Conservation (phyloP, 2,888 invertebrate species). For the Lypha dubia region DNA sequence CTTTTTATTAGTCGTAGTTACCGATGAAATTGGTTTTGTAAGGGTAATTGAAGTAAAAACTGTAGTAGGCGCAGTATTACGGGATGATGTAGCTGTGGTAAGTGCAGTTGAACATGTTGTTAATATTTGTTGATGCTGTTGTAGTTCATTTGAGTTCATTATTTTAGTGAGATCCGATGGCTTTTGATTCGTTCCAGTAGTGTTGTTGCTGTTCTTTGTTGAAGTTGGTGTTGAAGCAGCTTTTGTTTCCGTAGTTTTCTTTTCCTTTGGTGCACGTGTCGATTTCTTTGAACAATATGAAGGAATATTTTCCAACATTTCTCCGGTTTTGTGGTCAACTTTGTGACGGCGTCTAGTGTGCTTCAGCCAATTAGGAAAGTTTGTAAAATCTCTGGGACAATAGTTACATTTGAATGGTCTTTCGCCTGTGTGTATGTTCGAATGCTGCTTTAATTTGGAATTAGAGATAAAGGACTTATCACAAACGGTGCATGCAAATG, state of each 20-base stretch:
- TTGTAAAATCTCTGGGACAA: slow-evolving; percentile 86
- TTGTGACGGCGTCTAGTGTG: slow-evolving; percentile 85
- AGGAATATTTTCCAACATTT: slow-evolving; percentile 82
- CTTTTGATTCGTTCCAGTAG: slow-evolving; percentile 39
- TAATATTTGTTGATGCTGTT: slow-evolving; percentile 40
- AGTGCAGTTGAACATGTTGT: slow-evolving; percentile 44
- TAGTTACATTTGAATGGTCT: slow-evolving; percentile 86
- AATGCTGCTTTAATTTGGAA: slow-evolving; percentile 86
- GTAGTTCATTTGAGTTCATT: slow-evolving; percentile 46
- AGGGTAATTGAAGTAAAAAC: slow-evolving; percentile 46
- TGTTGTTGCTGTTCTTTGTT: slow-evolving; percentile 31
- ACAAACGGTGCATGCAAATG: slow-evolving; percentile 85
- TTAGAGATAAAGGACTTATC: slow-evolving; percentile 86
- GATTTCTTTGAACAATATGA: slow-evolving; percentile 82
- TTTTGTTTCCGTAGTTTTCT: slow-evolving; percentile 74
- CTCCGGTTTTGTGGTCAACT: slow-evolving; percentile 83
- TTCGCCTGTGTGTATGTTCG: slow-evolving; percentile 85
- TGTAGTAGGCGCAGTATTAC: slow-evolving; percentile 39
- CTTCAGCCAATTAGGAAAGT: slow-evolving; percentile 86
- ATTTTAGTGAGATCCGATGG: slow-evolving; percentile 70
- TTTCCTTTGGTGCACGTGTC: slow-evolving; percentile 73
- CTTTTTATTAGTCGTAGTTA: slow-evolving; percentile 25
- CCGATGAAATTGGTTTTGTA: slow-evolving; percentile 36
- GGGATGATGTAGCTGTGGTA: slow-evolving; percentile 29
- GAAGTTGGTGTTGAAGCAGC: neutral